A percentile compares a stretch with the other conserved stretches of the same genome.
Conservation (phyloP, 2,113 vertebrate species). For the Xiphophorus hellerii region DNA sequence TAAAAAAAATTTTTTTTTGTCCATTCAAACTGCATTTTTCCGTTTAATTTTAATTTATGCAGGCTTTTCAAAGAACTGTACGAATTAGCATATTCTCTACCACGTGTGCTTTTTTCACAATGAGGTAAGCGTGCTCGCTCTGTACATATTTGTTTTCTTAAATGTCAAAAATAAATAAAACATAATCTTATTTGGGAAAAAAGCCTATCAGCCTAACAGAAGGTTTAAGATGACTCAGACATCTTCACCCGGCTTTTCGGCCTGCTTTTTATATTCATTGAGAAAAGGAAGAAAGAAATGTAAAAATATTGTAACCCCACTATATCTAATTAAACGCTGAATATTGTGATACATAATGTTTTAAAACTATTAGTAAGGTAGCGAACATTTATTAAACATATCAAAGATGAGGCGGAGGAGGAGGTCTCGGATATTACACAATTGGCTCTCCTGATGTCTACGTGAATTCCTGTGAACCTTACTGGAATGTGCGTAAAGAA, state of each 20-base stretch:
- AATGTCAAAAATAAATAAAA: neutral
- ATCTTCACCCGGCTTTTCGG: neutral
- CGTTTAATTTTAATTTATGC: neutral
- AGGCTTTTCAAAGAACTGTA: neutral
- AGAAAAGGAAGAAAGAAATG: neutral
- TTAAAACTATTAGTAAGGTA: neutral
- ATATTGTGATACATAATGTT: neutral
- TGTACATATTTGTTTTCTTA: neutral
- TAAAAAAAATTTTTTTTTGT: too few species aligned
- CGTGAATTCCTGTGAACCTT: neutral
- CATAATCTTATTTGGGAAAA: neutral
- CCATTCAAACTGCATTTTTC: neutral
- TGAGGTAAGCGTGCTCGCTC: neutral
- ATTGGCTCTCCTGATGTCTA: neutral
- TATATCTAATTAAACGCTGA: neutral
- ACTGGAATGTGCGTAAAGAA: neutral
- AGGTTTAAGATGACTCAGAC: neutral
- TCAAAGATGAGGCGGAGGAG: neutral
- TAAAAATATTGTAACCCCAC: too few species aligned
- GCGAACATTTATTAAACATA: neutral
- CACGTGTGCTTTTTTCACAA: neutral
- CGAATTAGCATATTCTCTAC: neutral
- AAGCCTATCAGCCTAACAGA: neutral
- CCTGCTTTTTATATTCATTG: neutral
- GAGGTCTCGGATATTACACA: conserved; percentile 17